A percentile compares a stretch with the other conserved stretches of the same genome.
These are phyloP conservation scores for Calliphora vicina DNA, from an alignment of 1,140 invertebrate species.

Conservation along the genomic window DNA sequence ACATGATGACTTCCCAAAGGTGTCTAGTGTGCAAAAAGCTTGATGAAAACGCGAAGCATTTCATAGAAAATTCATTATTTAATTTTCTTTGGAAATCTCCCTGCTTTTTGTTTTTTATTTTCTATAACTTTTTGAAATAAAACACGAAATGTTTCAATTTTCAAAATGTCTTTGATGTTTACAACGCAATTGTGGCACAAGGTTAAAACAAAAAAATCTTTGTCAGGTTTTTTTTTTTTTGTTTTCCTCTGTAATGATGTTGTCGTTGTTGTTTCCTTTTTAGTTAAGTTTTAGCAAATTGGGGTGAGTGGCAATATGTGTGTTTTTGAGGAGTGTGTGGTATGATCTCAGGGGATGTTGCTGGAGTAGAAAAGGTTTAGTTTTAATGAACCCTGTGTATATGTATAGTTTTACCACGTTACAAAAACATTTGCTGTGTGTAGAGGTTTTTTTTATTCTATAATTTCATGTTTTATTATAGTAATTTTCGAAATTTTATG, in stretches of 20 bases:
- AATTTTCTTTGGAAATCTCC: no score
- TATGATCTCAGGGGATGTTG: neutral
- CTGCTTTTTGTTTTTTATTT: no score
- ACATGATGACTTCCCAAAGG: no score
- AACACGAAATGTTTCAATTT: neutral
- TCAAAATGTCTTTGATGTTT: neutral
- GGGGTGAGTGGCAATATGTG: neutral
- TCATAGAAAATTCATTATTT: no score
- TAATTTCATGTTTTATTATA: neutral
- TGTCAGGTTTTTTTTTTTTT: neutral
- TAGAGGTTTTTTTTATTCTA: neutral
- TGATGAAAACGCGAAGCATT: no score
- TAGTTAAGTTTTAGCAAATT: neutral
- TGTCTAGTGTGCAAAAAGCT: no score
- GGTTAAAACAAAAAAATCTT: neutral
- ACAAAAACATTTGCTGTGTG: no score
- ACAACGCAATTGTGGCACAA: neutral
- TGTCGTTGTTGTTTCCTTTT: no score
- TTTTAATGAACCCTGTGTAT: neutral
- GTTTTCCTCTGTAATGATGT: no score
- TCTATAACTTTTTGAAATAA: neutral
- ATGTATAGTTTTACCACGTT: neutral
- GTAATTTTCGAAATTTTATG: neutral
- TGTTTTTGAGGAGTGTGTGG: neutral
- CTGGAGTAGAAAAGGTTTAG: neutral